Evolutionary conservation across 1,140 invertebrate species (phyloP).

Genomic region (Tetragnatha versicolor): DNA sequence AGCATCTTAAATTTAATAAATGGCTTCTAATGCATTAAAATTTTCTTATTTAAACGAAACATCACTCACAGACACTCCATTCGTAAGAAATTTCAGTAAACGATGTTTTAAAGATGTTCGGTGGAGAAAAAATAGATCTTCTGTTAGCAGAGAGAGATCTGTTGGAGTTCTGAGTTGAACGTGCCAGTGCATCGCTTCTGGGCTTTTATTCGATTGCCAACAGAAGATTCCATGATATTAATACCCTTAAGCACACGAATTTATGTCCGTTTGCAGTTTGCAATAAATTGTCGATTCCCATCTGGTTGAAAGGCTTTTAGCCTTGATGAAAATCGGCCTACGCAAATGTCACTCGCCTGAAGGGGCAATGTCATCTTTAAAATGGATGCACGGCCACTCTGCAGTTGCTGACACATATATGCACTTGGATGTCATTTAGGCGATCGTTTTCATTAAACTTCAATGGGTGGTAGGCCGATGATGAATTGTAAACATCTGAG

Average conservation of each 20-base stretch:
- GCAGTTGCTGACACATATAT: not conserved
- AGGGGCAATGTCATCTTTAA: slow-evolving; percentile 32
- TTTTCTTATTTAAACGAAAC: no score
- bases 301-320: slow-evolving; percentile 43
- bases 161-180: not conserved
- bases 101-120: no score
- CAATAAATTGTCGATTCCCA: slow-evolving; percentile 21
- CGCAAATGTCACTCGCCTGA: slow-evolving; percentile 27
- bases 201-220: not conserved
- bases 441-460: slow-evolving; percentile 11
- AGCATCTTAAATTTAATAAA: no score
- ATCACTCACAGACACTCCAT: no score
- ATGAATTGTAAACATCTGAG: no score
- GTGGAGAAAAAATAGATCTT: no score
- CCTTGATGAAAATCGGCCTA: slow-evolving; percentile 35
- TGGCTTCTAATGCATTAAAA: no score
- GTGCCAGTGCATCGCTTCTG: not conserved
- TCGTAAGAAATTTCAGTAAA: no score
- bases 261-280: not conserved
- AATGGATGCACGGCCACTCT: slow-evolving; percentile 34
- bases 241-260: slow-evolving; percentile 19
- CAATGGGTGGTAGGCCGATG: no score
- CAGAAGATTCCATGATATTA: slow-evolving; percentile 4
- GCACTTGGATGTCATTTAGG: slow-evolving; percentile 10
- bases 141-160: no score